phyloP scores from a whole-genome alignment of 2,888 invertebrate genomes.

The Dryocosmus kuriphilus region DNA sequence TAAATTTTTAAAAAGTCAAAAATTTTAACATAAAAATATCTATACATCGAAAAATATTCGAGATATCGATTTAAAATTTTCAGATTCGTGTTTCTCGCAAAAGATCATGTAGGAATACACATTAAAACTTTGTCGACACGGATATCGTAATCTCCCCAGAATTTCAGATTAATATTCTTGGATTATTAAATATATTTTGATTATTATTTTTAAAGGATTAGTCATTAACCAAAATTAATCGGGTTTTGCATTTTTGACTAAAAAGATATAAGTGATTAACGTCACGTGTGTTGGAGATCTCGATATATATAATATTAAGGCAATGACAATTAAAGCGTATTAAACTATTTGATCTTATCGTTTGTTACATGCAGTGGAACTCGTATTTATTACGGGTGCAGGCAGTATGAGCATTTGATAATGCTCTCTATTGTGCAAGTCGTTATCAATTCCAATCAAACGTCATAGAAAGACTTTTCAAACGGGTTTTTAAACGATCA shows the following conservation, averaged over 20 bases:
- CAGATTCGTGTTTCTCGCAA: too few species aligned
- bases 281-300: neutral
- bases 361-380: conserved; percentile 14
- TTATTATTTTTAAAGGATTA: neutral
- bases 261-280: neutral
- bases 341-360: conserved; percentile 31
- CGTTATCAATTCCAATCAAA: conserved; percentile 39
- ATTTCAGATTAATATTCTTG: too few species aligned
- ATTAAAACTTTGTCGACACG: too few species aligned
- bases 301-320: neutral
- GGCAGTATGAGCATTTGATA: conserved; percentile 4
- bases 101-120: too few species aligned
- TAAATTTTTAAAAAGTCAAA: too few species aligned
- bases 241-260: neutral
- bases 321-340: conserved; percentile 36
- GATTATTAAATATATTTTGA: too few species aligned
- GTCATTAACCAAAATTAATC: neutral
- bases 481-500: conserved; percentile 13
- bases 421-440: conserved; percentile 23
- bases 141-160: too few species aligned
- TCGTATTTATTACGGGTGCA: conserved; percentile 28
- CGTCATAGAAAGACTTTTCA: conserved; percentile 26
- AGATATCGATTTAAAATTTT: too few species aligned
- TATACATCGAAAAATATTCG: too few species aligned
- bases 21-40: too few species aligned